A percentile compares a stretch with the other conserved stretches of the same genome.
phyloP scores from a whole-genome alignment of 2,888 invertebrate genomes.

The Hemithea aestivaria region DNA sequence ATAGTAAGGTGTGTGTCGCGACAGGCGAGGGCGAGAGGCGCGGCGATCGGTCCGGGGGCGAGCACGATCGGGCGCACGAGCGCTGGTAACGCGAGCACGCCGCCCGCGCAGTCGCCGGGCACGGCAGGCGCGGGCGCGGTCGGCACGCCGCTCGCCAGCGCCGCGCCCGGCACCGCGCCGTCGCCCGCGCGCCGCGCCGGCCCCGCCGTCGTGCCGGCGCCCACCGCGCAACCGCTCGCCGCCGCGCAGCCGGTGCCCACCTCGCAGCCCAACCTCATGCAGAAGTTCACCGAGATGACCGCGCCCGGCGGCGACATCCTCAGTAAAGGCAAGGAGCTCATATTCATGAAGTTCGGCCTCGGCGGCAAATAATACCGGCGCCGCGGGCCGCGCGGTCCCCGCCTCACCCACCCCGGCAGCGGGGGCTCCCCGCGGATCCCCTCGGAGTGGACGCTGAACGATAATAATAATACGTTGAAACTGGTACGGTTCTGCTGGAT shows the following conservation, averaged over 20 bases:
- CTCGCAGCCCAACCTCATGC: slow-evolving; percentile 87
- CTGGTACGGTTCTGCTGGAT: slow-evolving; percentile 20
- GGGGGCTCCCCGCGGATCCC: slow-evolving; percentile 9
- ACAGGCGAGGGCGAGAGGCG: slow-evolving; percentile 79
- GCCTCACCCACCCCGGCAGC: slow-evolving; percentile 18
- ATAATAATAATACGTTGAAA: too few species aligned
- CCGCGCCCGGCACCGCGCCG: slow-evolving; percentile 38
- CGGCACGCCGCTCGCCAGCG: slow-evolving; percentile 30
- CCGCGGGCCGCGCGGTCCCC: slow-evolving; percentile 41
- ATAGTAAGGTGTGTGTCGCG: slow-evolving; percentile 27
- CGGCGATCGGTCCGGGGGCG: slow-evolving; percentile 62
- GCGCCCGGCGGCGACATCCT: slow-evolving; percentile 93
- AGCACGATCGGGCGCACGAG: slow-evolving; percentile 81
- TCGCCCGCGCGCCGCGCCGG: slow-evolving; percentile 73
- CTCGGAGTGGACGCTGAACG: too few species aligned
- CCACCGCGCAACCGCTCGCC: slow-evolving; percentile 61
- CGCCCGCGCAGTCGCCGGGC: slow-evolving; percentile 62
- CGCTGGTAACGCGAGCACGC: slow-evolving; percentile 77
- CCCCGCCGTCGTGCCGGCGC: slow-evolving; percentile 65
- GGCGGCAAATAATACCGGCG: slow-evolving; percentile 83
- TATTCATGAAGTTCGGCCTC: slow-evolving; percentile 96
- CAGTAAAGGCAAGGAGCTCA: slow-evolving; percentile 95
- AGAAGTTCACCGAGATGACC: slow-evolving; percentile 93
- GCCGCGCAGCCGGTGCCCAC: slow-evolving; percentile 63
- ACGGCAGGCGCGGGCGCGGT: slow-evolving; percentile 30